These are phyloP conservation scores for Oithona nana DNA, from an alignment of 2,888 invertebrate species.

Conservation along the genomic window DNA sequence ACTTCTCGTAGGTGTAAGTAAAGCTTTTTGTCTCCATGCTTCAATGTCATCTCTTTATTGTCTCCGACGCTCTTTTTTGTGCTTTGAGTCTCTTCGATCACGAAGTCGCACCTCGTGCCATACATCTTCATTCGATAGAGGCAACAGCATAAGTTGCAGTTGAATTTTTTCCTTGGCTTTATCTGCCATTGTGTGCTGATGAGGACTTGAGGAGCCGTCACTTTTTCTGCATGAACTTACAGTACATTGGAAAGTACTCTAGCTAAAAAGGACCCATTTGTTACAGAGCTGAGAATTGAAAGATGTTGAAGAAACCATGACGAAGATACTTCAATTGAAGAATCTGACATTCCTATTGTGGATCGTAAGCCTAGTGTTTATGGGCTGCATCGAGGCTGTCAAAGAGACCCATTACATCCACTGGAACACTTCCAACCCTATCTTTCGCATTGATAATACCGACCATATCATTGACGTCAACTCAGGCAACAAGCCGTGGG, in stretches of 20 bases:
- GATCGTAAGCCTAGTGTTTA: not conserved
- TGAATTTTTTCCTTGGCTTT: too few relatives aligned
- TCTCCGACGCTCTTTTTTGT: not conserved
- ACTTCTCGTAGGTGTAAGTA: too few relatives aligned
- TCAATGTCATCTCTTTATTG: not conserved
- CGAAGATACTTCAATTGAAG: too few relatives aligned
- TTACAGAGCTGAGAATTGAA: too few relatives aligned
- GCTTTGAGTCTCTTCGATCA: not conserved
- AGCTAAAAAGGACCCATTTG: too few relatives aligned
- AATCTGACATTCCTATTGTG: too few relatives aligned
- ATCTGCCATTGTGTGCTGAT: too few relatives aligned
- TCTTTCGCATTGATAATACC: constrained; percentile 89
- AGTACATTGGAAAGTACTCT: too few relatives aligned
- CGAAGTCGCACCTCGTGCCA: not conserved
- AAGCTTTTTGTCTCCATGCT: not conserved
- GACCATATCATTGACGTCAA: constrained; percentile 92
- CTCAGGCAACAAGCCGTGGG: constrained; percentile 75
- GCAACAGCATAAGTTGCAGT: too few relatives aligned
- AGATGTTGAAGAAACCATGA: too few relatives aligned
- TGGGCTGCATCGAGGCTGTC: not conserved
- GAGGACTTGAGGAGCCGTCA: too few relatives aligned
- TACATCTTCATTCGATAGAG: not conserved
- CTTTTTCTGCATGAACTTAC: too few relatives aligned
- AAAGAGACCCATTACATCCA: constrained; percentile 68
- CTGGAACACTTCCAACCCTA: constrained; percentile 76